Evolutionary conservation across 2,888 invertebrate species (phyloP).

Genomic region (Sympetrum striolatum): DNA sequence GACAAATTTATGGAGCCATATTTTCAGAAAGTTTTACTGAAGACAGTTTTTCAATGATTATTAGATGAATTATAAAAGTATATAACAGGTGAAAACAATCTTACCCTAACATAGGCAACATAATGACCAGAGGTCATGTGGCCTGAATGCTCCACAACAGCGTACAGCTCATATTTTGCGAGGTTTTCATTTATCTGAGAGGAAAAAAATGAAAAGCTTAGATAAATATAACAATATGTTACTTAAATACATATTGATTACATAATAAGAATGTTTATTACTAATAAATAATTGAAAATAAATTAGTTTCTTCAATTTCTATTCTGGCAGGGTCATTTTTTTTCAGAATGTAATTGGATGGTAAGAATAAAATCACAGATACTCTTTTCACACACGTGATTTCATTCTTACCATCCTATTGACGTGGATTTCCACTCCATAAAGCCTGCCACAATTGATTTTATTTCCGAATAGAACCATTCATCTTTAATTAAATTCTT

Average conservation of each 20-base stretch:
- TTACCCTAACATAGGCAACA: constrained; percentile 91
- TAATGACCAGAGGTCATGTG: constrained; percentile 90
- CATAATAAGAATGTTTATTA: not conserved
- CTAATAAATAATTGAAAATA: not conserved
- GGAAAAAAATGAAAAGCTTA: not conserved
- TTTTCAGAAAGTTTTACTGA: too few relatives aligned
- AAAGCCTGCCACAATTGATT: too few relatives aligned
- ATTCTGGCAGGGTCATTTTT: too few relatives aligned
- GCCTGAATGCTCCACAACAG: constrained; percentile 94
- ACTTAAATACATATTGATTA: not conserved
- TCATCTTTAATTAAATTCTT: constrained; percentile 39
- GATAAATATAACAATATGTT: not conserved
- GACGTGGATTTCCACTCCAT: too few relatives aligned
- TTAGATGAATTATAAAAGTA: too few relatives aligned
- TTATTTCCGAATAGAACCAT: too few relatives aligned
- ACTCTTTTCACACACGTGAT: too few relatives aligned
- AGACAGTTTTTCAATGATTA: too few relatives aligned
- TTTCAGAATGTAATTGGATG: too few relatives aligned
- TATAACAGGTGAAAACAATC: constrained; percentile 48
- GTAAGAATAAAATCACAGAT: too few relatives aligned
- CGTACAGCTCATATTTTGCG: constrained; percentile 73
- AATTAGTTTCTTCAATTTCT: not conserved
- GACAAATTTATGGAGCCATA: too few relatives aligned
- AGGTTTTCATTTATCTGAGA: not conserved
- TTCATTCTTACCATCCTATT: too few relatives aligned